A percentile compares a stretch with the other conserved stretches of the same genome.
These are phyloP conservation scores for Cyprinodon tularosa DNA, from an alignment of 2,113 vertebrate genomes.

Conservation along the genomic window DNA sequence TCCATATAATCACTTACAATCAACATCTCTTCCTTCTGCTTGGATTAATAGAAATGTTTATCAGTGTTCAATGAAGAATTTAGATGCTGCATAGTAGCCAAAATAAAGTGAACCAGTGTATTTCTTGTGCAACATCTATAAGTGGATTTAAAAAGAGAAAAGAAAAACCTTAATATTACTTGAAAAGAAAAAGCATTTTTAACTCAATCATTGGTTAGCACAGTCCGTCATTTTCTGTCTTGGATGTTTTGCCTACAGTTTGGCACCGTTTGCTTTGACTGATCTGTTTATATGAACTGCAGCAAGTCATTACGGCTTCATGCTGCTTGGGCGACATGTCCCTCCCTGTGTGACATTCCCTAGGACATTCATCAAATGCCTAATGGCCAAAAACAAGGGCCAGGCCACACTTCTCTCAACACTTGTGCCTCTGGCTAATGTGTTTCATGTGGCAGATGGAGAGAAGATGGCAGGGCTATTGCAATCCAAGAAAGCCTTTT, in stretches of 20 bases:
- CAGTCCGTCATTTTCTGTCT: conserved; percentile 12
- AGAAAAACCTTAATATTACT: neutral
- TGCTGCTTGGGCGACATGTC: conserved; percentile 48
- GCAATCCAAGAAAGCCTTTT: conserved; percentile 42
- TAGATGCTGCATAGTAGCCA: neutral
- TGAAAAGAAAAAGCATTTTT: neutral
- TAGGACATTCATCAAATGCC: conserved; percentile 60
- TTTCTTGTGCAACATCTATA: neutral
- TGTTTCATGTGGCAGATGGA: conserved; percentile 49
- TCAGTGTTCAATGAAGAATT: conserved; percentile 20
- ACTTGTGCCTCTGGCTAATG: conserved; percentile 42
- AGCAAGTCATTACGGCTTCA: conserved; percentile 50
- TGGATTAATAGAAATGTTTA: conserved; percentile 1
- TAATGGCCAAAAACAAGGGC: conserved; percentile 64
- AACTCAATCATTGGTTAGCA: conserved; percentile 14
- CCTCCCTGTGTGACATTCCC: conserved; percentile 42
- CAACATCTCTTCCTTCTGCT: conserved; percentile 37
- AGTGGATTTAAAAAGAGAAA: neutral
- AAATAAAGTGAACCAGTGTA: neutral
- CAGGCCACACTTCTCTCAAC: conserved; percentile 38
- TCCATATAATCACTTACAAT: conserved; percentile 10
- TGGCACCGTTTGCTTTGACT: conserved; percentile 45
- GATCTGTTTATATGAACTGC: conserved; percentile 58
- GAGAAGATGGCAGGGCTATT: conserved; percentile 30
- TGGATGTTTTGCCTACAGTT: conserved; percentile 27